Base-by-base conservation (phyloP, 2,888 invertebrate genomes). In the Perdita meconis region DNA sequence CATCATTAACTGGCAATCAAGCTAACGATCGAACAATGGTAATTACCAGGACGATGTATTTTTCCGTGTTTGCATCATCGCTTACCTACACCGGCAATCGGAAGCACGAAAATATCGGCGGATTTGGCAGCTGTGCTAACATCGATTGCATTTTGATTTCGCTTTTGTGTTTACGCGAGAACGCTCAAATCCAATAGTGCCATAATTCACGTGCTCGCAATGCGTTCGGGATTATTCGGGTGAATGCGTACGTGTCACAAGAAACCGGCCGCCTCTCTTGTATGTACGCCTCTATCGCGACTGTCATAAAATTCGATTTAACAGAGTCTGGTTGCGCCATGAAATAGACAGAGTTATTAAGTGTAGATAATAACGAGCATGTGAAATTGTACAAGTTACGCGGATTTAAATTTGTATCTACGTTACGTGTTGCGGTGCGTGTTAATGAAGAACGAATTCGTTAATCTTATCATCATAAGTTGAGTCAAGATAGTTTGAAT, bases 131-230 rank as follows among this genome's bases (percentile, higher is more conserved):
- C 51, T 71, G 63, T 22, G 50, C 71, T 56, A 63, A 71, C 63
- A 51, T 57, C 63, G 50, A 71, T 74, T 64, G 42, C 57, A 64
- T 74, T 71, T 42, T 38, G 57, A 74, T 74, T 71, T 63, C 47
- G 51, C 72, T 63, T 47, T 64, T 71, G 63, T 64, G 72, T 63
- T 71, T 74, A 63, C 51, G 40, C 71, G 51, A 22, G 34, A 22
- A 53, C 51, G 19, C 26, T 34, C 55, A 47, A 42, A 56, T 56
- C 61, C 70, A 73, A 73, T 70, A 63, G 34, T 34, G 56, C 10
- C 71, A 71, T 71, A 74, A 74, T 71, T 74, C 63, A 64, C 57
- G 26, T 36, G 16, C 40, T 51, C 40, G 63, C 34, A 57, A 71
- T 64, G 57, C 63, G 51, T 74, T 36, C 42, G 6, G 10, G 72